Evolutionary conservation across 1,140 invertebrate species (phyloP), one percentile per base, ranked within the genome.

Genomic region (Bombus impatiens): DNA sequence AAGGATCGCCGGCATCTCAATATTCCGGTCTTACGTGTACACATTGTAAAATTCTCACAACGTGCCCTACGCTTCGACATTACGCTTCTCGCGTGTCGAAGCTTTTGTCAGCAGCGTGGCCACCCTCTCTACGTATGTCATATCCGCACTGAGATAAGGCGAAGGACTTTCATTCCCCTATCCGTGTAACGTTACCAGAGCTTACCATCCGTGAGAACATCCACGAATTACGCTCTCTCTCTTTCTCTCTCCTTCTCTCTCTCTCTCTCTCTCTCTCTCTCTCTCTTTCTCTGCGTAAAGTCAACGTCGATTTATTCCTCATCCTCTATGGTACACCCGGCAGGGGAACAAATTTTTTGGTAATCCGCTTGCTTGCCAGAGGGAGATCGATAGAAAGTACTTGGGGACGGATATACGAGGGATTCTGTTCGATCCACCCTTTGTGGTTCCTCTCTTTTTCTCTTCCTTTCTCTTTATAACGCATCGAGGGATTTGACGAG

Each of bases 31-130:
- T 79, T 87, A 71, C 57, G 75, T 75, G 35, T 87, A 84, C 70
- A 87, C 74, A 65, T 35, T 78, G 71, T 87, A 88, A 86, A 90
- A 88, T 90, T 90, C 67, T 82, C 67, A 57, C 70, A 81, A 88
- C 84, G 68, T 78, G 71, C 59, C 76, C 80, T 84, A 72, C 70
- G 65, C 47, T 37, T 57, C 37, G 59, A 77, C 77, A 84, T 86
- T 85, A 87, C 57, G 79, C 44, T 62, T 68, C 68, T 32, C 37
- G 44, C 62, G 28, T 79, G 70, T 62, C 74, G n/a, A 44, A 59
- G 53, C 81, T 86, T 85, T 87, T 82, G 79, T 82, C 44, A 78
- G 77, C 42, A n/a, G 18, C 2, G 40, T 42, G 70, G 25, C 44
- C 22, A 37, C 22, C 76, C 47, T 53, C 12, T 35, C 25, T 8